Base-by-base conservation (phyloP, 2,888 invertebrate genomes). In the Ephialtes manifestator region DNA sequence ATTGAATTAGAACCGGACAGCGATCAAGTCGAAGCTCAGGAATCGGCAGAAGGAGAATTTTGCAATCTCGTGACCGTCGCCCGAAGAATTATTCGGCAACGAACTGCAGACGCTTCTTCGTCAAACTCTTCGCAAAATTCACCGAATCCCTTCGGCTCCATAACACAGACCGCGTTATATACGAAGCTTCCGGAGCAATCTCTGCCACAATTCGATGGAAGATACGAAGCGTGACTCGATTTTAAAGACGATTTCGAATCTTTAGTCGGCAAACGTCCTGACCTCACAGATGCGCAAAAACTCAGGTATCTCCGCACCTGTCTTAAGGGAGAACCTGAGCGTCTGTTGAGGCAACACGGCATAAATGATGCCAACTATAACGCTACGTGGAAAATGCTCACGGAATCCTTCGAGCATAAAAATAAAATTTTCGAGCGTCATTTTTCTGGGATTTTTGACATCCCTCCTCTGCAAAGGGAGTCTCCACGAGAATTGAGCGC, bases 201-300 rank as follows among this genome's bases (percentile, higher is more conserved):
- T 20, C 20, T 67, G 67, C 67, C 67, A 24, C 43, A 67, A 67
- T 67, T 67, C 15, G 46, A 46, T 13, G 67, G 67, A 0, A 46
- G 24, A 46, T 67, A 67, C 13, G 67, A 67, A 46, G 1, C 11
- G 1, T 67, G 67, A 46, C 67, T 67, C 46, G 15, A 67, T 13
- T 71, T 31, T n/a, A 53, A 71, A 11, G 70, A 71, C 2, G 70
- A 71, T n/a, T 71, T 53, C 10, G 35, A 71, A 15, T 71, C 53
- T 0, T 8, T 35, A 31, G 35, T n/a, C n/a, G n/a, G n/a, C n/a
- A n/a, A n/a, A n/a, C n/a, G n/a, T n/a, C n/a, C n/a, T n/a, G n/a
- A n/a, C n/a, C n/a, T n/a, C n/a, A n/a, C n/a, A n/a, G n/a, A n/a
- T n/a, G n/a, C n/a, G n/a, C n/a, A n/a, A n/a, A 71, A 53, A 7